A percentile compares a stretch with the other conserved stretches of the same genome.
These are phyloP conservation scores for Turritopsis dohrnii DNA, from an alignment of 30 jellyfish, hydroid and myxozoan species.

Conservation along the genomic window DNA sequence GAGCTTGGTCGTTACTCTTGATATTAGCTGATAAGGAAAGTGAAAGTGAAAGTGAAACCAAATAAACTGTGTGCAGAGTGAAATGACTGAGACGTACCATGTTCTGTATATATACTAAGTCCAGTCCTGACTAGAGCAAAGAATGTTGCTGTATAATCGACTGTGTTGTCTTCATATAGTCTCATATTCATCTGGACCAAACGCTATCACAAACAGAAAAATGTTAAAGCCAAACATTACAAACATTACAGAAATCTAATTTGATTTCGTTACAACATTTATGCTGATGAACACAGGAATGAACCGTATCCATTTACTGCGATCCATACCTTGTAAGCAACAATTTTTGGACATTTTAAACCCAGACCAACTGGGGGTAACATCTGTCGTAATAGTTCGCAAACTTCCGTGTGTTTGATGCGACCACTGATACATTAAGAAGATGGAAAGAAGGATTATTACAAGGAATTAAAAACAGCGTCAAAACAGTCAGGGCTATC, in stretches of 20 bases:
- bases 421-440: constrained; percentile 27
- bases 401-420: constrained; percentile 30
- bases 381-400: constrained; percentile 37
- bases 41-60: not conserved
- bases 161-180: constrained; percentile 51
- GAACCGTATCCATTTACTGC: not conserved
- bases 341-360: constrained; percentile 31
- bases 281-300: not conserved
- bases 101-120: constrained; percentile 42
- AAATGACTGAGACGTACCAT: not conserved
- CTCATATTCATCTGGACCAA: constrained; percentile 75
- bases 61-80: not conserved
- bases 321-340: constrained; percentile 25
- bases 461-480: too few relatives aligned
- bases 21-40: constrained; percentile 22
- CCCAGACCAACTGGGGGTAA: constrained; percentile 42
- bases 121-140: constrained; percentile 78
- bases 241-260: too few relatives aligned
- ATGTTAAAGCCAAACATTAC: too few relatives aligned
- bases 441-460: too few relatives aligned
- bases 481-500: too few relatives aligned
- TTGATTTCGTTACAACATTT: not conserved
- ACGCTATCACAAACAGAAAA: constrained; percentile 16
- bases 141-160: constrained; percentile 55
- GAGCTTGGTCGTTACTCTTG: constrained; percentile 47